A percentile compares a stretch with the other conserved stretches of the same genome.
Conservation (phyloP, 2,888 invertebrate species). For the Opisthograptis luteolata region DNA sequence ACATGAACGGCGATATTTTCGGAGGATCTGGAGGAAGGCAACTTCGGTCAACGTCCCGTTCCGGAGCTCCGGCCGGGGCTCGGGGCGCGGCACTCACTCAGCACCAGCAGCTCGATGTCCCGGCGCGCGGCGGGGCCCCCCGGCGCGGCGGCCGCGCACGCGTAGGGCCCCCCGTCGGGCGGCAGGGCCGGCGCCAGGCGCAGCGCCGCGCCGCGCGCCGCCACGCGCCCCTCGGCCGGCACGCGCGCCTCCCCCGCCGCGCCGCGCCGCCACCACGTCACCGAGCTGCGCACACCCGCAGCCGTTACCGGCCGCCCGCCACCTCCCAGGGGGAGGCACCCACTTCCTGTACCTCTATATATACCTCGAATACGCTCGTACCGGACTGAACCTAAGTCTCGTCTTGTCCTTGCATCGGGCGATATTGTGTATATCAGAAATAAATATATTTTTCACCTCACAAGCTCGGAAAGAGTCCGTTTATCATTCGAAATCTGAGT, state of each 20-base stretch:
- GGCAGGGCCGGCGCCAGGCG: slow-evolving; percentile 63
- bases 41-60: neutral
- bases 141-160: slow-evolving; percentile 89
- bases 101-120: slow-evolving; percentile 88
- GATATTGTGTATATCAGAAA: too few relatives aligned
- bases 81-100: slow-evolving; percentile 81
- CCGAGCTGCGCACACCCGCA: slow-evolving; percentile 64
- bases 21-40: slow-evolving; percentile 88
- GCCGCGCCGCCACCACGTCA: slow-evolving; percentile 78
- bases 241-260: slow-evolving; percentile 67
- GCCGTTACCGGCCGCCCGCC: too few relatives aligned
- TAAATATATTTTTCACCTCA: too few relatives aligned
- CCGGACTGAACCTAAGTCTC: too few relatives aligned
- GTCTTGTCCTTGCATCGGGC: too few relatives aligned
- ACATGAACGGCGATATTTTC: slow-evolving; percentile 93
- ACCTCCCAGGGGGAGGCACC: too few relatives aligned
- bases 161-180: slow-evolving; percentile 90
- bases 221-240: slow-evolving; percentile 70
- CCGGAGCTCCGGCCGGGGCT: neutral
- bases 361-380: too few relatives aligned
- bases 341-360: too few relatives aligned
- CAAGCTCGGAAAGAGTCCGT: too few relatives aligned
- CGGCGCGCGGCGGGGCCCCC: slow-evolving; percentile 88
- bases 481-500: too few relatives aligned
- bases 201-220: slow-evolving; percentile 63